These are phyloP conservation scores for Pollenia amentaria DNA, from an alignment of 2,888 invertebrate genomes.

Conservation along the genomic window DNA sequence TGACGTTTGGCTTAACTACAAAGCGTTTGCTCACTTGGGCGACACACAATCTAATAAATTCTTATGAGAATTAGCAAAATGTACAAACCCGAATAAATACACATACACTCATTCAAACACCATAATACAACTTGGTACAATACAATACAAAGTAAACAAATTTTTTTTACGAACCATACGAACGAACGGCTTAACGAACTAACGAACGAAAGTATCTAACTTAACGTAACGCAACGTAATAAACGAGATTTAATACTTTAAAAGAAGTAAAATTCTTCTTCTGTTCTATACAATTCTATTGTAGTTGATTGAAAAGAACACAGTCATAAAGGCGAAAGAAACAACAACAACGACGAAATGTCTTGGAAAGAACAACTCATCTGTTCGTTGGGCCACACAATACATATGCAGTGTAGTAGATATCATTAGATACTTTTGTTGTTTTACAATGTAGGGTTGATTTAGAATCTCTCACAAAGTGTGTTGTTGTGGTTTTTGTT, in stretches of 20 bases:
- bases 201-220: conserved; percentile 28
- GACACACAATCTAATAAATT: conserved; percentile 73
- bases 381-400: conserved; percentile 39
- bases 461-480: conserved; percentile 45
- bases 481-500: neutral
- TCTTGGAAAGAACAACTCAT: conserved; percentile 43
- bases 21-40: conserved; percentile 74
- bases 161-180: conserved; percentile 39
- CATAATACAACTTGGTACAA: no score
- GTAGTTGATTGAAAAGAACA: conserved; percentile 6
- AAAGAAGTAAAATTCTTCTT: neutral
- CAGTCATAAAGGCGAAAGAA: conserved; percentile 4
- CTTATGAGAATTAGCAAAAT: conserved; percentile 69
- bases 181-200: conserved; percentile 37
- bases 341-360: conserved; percentile 1
- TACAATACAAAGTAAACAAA: conserved; percentile 55
- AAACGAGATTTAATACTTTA: conserved; percentile 21
- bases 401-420: conserved; percentile 24
- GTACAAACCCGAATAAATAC: conserved; percentile 58
- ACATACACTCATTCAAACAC: neutral
- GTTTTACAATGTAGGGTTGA: conserved; percentile 52
- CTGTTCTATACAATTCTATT: conserved; percentile 41
- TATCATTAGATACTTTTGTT: conserved; percentile 52
- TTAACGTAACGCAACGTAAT: conserved; percentile 56
- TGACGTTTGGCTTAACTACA: conserved; percentile 63